phyloP scores from a whole-genome alignment of 2,113 vertebrate species.

The Hepsetus odoe region DNA sequence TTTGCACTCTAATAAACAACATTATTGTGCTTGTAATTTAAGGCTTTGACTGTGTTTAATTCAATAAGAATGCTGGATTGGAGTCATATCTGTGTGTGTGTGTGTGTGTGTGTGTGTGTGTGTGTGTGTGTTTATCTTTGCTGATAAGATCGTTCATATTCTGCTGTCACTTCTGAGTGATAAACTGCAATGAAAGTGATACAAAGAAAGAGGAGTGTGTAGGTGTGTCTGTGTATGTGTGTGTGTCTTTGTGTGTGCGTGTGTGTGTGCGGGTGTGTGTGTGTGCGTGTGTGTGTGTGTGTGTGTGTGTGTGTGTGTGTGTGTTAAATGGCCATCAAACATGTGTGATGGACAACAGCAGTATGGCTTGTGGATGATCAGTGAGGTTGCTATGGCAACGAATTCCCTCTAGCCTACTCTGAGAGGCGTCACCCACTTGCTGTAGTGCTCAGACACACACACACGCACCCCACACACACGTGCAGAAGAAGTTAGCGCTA shows the following conservation, averaged over 20 bases:
- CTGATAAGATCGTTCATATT: background rate
- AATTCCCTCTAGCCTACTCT: conserved; percentile 62
- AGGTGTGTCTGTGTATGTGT: conserved; percentile 17
- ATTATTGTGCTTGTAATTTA: background rate
- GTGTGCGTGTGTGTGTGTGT: too few relatives aligned
- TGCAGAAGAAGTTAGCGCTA: conserved; percentile 15
- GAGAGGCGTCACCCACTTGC: conserved; percentile 59
- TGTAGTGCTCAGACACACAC: conserved; percentile 24
- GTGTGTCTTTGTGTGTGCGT: too few relatives aligned
- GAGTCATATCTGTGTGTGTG: background rate
- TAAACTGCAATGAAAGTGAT: background rate
- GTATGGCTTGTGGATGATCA: conserved; percentile 60
- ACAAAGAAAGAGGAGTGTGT: background rate
- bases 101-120: background rate
- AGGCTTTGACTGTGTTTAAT: background rate
- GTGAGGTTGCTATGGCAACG: conserved; percentile 72
- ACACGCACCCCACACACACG: conserved; percentile 18
- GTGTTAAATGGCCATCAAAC: conserved; percentile 18
- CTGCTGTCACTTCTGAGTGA: background rate
- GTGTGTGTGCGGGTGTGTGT: too few relatives aligned
- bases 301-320: too few relatives aligned
- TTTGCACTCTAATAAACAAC: too few relatives aligned
- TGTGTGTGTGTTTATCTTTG: background rate
- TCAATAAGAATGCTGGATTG: background rate
- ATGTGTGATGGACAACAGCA: conserved; percentile 29